Base-by-base conservation (phyloP, 2,113 vertebrate species). In the Motacilla alba region DNA sequence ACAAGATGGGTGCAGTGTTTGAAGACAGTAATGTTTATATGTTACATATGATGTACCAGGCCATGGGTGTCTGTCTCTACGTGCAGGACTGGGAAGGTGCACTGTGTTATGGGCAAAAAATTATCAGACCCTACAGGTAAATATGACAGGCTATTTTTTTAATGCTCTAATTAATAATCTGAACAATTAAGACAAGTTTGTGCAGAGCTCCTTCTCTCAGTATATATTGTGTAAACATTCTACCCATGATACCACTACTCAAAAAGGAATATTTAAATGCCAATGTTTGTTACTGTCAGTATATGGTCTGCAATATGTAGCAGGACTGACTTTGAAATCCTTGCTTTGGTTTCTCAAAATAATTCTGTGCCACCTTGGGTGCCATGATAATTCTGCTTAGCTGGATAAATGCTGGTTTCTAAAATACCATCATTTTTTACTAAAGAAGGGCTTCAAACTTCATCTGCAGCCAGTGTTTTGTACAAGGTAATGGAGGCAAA, bases 31-130 rank as follows among this genome's bases (percentile, higher is more conserved):
- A 99, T 15, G 98, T 99, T 68, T 99, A 99, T 97, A 98, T 99
- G 98, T 96, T 99, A 43, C 99, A 99, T 95, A 99, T 99, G 99
- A 99, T 98, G 98, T 99, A 99, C 97, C 99, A 99, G 95, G 99
- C 99, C 93, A 99, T 99, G 99, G 99, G 99, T 7, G 98, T 99
- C 68, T 99, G 99, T 91, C 94, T 99, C 33, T 99, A 98, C 10
- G 96, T 98, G 98, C 97, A 98, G 64, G 98, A 99, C 93, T 97
- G 98, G 97, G 98, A 99, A 4, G 98, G 98, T 50, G 99, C 99
- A 0, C 95, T 99, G 80, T 95, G 96, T 49, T 99, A 99, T 0
- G 99, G 99, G 2, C 98, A 99, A 97, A 99, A 99, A 90, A 98
- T 99, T 96, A 97, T 99, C 89, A 98, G 98, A 90, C 98, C 98